Evolutionary conservation across 92 coral and sea anemone genomes (phyloP).

Genomic region (Meandrina meandrites): DNA sequence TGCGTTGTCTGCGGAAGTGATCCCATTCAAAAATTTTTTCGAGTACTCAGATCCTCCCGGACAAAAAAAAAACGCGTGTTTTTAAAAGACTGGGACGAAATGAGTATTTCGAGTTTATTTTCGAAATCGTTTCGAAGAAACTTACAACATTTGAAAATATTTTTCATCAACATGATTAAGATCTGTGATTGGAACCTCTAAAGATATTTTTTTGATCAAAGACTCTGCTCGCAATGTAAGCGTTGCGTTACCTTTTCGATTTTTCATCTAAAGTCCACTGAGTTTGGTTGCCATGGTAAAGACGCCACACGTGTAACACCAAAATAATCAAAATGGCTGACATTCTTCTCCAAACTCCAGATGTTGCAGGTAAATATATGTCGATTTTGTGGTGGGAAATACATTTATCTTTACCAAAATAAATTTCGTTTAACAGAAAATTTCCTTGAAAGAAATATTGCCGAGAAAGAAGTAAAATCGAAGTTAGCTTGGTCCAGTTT

Average conservation of each 20-base stretch:
- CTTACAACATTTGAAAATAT: neutral
- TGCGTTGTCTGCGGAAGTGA: conserved; percentile 28
- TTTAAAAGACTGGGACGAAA: conserved; percentile 23
- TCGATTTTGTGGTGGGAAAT: neutral
- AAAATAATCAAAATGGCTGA: conserved; percentile 37
- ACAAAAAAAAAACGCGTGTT: neutral
- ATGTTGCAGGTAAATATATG: conserved; percentile 25
- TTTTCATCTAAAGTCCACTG: neutral
- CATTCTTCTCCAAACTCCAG: conserved; percentile 1
- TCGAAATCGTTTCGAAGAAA: conserved; percentile 5
- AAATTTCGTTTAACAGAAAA: neutral
- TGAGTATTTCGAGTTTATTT: neutral
- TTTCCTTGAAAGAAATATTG: neutral
- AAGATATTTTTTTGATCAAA: neutral
- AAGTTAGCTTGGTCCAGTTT: neutral
- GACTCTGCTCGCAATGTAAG: neutral
- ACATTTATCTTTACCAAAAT: neutral
- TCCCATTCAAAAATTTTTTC: conserved; percentile 21
- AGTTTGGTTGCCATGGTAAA: conserved; percentile 46
- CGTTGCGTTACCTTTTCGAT: neutral
- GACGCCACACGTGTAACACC: conserved; percentile 47
- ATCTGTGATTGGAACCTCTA: neutral
- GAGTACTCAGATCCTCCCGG: conserved; percentile 14
- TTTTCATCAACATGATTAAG: neutral
- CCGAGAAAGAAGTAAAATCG: neutral